Conservation (phyloP, 2,888 invertebrate genomes). For the Norana najaformis region DNA sequence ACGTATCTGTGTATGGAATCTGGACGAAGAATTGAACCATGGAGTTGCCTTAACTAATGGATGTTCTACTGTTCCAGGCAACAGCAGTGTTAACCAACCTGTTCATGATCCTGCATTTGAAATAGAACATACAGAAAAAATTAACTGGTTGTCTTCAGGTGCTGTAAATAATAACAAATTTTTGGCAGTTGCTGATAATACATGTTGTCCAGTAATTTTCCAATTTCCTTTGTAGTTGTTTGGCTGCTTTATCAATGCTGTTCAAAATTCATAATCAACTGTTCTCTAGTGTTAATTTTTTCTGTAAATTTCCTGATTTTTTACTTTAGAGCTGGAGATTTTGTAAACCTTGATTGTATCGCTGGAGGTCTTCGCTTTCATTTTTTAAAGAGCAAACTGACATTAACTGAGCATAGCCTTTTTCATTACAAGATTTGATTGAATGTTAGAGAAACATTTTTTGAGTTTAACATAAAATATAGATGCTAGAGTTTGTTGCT, state of each 20-base stretch:
- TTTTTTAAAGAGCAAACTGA: neutral
- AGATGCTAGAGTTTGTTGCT: too few species aligned
- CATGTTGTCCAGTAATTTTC: constrained; percentile 49
- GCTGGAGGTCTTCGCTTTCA: neutral
- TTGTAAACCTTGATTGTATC: neutral
- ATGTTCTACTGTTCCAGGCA: neutral
- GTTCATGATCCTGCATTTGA: neutral
- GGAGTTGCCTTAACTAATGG: constrained; percentile 21
- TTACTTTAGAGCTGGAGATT: neutral
- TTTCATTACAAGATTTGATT: neutral
- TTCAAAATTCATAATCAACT: neutral
- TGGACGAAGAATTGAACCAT: constrained; percentile 14
- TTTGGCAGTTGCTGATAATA: constrained; percentile 56
- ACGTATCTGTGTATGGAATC: constrained; percentile 26
- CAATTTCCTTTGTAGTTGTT: constrained; percentile 36
- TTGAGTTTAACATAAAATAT: neutral
- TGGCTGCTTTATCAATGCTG: neutral
- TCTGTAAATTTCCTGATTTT: neutral
- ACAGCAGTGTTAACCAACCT: neutral
- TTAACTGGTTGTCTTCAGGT: constrained; percentile 58
- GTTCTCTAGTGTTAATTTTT: too few species aligned
- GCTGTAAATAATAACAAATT: constrained; percentile 41
- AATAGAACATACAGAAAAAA: constrained; percentile 51
- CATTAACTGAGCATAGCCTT: neutral
- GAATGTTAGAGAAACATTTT: neutral